phyloP scores from a whole-genome alignment of 2,888 invertebrate species.

The Agrotis exclamationis region DNA sequence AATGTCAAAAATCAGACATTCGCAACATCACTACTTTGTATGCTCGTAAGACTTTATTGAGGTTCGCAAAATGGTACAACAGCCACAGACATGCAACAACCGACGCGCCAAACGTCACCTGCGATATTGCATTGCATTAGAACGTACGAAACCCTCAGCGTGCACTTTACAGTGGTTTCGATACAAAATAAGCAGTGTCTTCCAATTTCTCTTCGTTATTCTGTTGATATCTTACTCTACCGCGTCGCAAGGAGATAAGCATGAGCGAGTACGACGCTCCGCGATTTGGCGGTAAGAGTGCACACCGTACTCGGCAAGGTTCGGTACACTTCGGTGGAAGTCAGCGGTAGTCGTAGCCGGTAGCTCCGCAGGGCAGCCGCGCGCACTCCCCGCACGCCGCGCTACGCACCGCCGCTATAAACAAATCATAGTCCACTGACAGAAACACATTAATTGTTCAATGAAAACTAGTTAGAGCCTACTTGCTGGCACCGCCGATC shows the following conservation, averaged over 20 bases:
- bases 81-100: conserved; percentile 21
- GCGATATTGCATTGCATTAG: conserved; percentile 26
- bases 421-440: conserved; percentile 79
- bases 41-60: conserved; percentile 23
- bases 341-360: conserved; percentile 77
- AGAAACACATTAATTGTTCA: conserved; percentile 77
- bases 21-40: no score
- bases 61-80: conserved; percentile 31
- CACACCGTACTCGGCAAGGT: conserved; percentile 71
- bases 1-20: no score
- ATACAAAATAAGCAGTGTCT: conserved; percentile 51
- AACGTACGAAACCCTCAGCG: conserved; percentile 23
- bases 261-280: conserved; percentile 75
- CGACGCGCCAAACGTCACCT: conserved; percentile 27
- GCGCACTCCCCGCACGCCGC: conserved; percentile 61
- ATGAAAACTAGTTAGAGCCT: conserved; percentile 73
- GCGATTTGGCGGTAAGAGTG: conserved; percentile 77
- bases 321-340: conserved; percentile 74
- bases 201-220: conserved; percentile 56
- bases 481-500: conserved; percentile 40
- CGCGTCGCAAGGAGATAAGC: conserved; percentile 57
- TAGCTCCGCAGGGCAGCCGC: conserved; percentile 69
- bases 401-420: conserved; percentile 76
- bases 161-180: conserved; percentile 45
- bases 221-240: conserved; percentile 68